These are phyloP conservation scores for Parnassius apollo DNA, from an alignment of 2,888 invertebrate species.

Conservation along the genomic window DNA sequence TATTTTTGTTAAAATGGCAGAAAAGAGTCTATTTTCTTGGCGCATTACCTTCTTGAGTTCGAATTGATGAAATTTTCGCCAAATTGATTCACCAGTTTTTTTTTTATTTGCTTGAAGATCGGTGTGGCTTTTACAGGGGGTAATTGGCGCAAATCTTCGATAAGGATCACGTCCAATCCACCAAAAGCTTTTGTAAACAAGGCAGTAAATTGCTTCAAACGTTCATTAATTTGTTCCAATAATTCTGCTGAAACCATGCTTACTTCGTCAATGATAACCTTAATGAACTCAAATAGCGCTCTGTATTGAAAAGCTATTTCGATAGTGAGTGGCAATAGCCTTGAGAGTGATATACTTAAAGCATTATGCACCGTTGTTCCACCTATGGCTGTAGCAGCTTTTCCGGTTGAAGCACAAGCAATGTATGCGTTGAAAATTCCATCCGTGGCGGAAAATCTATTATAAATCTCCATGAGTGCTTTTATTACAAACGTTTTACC, in stretches of 20 bases:
- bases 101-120: constrained; percentile 31
- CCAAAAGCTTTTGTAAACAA: constrained; percentile 29
- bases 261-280: constrained; percentile 49
- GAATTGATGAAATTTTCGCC: constrained; percentile 1
- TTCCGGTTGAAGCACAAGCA: constrained; percentile 50
- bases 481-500: constrained; percentile 51
- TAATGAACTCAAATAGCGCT: constrained; percentile 38
- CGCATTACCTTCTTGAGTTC: neutral
- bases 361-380: constrained; percentile 53
- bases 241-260: constrained; percentile 45
- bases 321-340: constrained; percentile 21
- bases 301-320: constrained; percentile 29
- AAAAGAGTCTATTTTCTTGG: neutral
- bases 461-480: constrained; percentile 56
- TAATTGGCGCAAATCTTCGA: constrained; percentile 37
- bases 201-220: constrained; percentile 49
- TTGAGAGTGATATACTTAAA: constrained; percentile 36
- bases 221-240: constrained; percentile 39
- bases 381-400: constrained; percentile 52
- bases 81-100: constrained; percentile 1
- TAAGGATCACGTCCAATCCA: constrained; percentile 34
- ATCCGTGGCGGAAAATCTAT: constrained; percentile 46
- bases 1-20: constrained; percentile 1
- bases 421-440: constrained; percentile 51
- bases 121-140: constrained; percentile 42